phyloP scores from a whole-genome alignment of 2,797 vertebrate genomes.

The Meriones psammophilus region DNA sequence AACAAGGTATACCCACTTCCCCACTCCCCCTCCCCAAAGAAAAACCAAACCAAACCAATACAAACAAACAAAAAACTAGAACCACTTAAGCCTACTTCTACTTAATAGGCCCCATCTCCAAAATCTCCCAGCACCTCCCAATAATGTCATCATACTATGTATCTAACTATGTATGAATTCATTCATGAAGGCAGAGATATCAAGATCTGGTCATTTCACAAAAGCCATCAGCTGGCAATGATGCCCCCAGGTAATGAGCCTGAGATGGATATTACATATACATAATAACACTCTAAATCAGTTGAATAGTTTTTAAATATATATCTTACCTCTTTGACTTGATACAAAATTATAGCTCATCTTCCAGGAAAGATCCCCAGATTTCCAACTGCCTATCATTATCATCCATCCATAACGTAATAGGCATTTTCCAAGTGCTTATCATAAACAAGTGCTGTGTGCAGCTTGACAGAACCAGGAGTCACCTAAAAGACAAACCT shows the following conservation, averaged over 20 bases:
- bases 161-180: background rate
- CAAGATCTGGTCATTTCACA: background rate
- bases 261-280: background rate
- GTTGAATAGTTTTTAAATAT: conserved; percentile 36
- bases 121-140: background rate
- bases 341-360: background rate
- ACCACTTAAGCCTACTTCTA: background rate
- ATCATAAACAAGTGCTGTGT: background rate
- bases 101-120: background rate
- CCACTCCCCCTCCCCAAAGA: too few relatives aligned
- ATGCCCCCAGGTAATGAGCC: background rate
- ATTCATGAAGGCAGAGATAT: background rate
- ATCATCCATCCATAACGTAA: background rate
- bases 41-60: too few relatives aligned
- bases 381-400: conserved; percentile 32
- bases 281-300: conserved; percentile 8
- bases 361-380: background rate
- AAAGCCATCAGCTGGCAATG: background rate
- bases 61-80: background rate
- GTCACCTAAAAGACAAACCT: background rate
- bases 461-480: background rate
- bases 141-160: too few relatives aligned
- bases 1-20: background rate
- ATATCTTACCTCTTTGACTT: background rate
- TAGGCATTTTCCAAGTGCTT: background rate